Evolutionary conservation across 2,888 invertebrate species (phyloP), one percentile per base, ranked within the genome.

Genomic region (Melanotus villosus): DNA sequence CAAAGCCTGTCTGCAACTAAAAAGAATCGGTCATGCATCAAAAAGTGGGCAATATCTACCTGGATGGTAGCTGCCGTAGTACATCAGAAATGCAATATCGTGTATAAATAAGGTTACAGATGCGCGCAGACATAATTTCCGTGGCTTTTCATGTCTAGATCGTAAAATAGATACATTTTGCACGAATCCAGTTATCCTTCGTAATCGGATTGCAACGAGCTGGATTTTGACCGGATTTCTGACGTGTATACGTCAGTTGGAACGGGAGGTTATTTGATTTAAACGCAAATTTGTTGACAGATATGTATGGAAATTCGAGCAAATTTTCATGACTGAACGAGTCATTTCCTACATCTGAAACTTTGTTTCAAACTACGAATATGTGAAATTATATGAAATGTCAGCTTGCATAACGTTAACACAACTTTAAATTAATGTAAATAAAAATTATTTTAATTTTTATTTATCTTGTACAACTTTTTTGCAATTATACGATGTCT

Each of bases 121-220:
- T 65, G 62, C 66, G 66, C 68, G 74, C 72, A 74, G 73, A 74
- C 73, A 76, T 76, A 76, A 77, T 77, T 77, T 77, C 76, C 75
- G 68, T 72, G 75, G 75, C 77, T 76, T 76, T 77, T 77, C 76
- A 75, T 73, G 72, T 71, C 71, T 73, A 75, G 75, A 75, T 77
- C 75, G 67, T 76, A 75, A 76, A 77, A 77, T 76, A 75, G 77
- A 77, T 76, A 76, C 75, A 71, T 76, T 76, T 76, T 74, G 72
- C 73, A 62, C 70, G 71, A 73, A 73, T 72, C 73, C 68, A 75
- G 73, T 75, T 76, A 76, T 75, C 72, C 71, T 70, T 71, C 75
- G 69, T 77, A 76, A 77, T 76, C 76, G 73, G 76, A 77, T 77
- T 73, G 69, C 57, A 63, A 62, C 62, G 71, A 65, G 52, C 64